A percentile compares a stretch with the other conserved stretches of the same genome.
These are phyloP conservation scores for Megaceryle maxima DNA, from an alignment of 2,113 vertebrate species.

Conservation along the genomic window DNA sequence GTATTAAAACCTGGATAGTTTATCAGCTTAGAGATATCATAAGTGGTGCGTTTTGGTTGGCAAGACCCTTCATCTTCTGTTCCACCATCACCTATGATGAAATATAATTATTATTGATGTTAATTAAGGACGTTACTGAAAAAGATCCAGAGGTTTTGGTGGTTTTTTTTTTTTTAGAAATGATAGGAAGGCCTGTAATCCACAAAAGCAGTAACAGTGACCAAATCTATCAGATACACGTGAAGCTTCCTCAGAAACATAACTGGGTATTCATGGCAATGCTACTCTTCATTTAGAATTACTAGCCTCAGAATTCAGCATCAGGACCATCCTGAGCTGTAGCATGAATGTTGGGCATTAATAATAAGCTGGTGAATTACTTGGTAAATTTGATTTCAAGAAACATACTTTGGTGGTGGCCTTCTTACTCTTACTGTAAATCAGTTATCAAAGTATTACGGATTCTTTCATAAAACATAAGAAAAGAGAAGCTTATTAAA, in stretches of 20 bases:
- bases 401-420: not conserved
- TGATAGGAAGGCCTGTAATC: not conserved
- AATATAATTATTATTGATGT: not conserved
- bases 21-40: conserved; percentile 90
- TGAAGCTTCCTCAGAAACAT: not conserved
- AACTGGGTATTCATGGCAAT: not conserved
- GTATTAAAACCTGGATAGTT: conserved; percentile 97
- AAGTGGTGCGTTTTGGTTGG: conserved; percentile 74
- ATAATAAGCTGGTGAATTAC: not conserved
- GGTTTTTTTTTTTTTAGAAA: not conserved
- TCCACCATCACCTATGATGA: conserved; percentile 68
- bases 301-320: not conserved
- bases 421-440: not conserved
- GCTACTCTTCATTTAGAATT: not conserved
- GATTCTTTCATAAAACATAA: not conserved
- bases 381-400: not conserved
- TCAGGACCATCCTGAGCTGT: not conserved
- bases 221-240: not conserved
- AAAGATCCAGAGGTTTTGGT: not conserved
- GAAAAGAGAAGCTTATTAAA: not conserved
- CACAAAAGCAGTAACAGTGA: not conserved
- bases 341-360: not conserved
- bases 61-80: conserved; percentile 59
- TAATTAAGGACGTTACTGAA: not conserved
- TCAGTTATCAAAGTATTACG: not conserved